Evolutionary conservation across 2,797 vertebrate species (phyloP).

Genomic region (Pangasius mekongensis): DNA sequence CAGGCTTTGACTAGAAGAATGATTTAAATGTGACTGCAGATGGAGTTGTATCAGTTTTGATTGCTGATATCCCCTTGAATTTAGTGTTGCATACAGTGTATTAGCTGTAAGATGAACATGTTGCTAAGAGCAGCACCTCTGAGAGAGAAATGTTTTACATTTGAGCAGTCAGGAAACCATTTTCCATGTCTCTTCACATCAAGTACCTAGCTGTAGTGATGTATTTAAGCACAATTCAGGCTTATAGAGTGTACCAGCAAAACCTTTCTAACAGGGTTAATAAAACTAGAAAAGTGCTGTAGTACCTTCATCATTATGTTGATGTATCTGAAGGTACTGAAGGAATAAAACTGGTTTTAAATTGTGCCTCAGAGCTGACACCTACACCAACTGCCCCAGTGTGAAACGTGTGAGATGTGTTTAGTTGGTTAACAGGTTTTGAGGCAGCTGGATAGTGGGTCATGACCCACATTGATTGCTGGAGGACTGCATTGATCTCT

Average conservation of each 20-base stretch:
- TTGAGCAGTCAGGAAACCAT: not conserved
- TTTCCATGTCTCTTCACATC: no score
- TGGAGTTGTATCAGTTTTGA: not conserved
- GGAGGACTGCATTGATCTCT: not conserved
- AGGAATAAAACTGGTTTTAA: not conserved
- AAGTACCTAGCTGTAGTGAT: not conserved
- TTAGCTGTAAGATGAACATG: not conserved
- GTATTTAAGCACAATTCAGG: not conserved
- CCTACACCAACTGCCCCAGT: not conserved
- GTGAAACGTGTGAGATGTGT: not conserved
- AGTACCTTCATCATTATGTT: not conserved
- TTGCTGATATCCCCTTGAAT: not conserved
- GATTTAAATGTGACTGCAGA: not conserved
- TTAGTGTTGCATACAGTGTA: not conserved
- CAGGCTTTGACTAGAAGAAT: not conserved
- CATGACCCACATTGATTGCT: slow-evolving; percentile 57
- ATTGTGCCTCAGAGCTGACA: not conserved
- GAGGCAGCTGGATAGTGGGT: slow-evolving; percentile 38
- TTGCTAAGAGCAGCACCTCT: not conserved
- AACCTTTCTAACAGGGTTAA: not conserved
- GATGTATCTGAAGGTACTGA: not conserved
- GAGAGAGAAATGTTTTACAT: not conserved
- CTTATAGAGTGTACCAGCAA: not conserved
- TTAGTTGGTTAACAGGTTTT: slow-evolving; percentile 17
- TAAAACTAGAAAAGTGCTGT: not conserved